phyloP scores from a whole-genome alignment of 1,140 invertebrate genomes.

The Achatina immaculata region DNA sequence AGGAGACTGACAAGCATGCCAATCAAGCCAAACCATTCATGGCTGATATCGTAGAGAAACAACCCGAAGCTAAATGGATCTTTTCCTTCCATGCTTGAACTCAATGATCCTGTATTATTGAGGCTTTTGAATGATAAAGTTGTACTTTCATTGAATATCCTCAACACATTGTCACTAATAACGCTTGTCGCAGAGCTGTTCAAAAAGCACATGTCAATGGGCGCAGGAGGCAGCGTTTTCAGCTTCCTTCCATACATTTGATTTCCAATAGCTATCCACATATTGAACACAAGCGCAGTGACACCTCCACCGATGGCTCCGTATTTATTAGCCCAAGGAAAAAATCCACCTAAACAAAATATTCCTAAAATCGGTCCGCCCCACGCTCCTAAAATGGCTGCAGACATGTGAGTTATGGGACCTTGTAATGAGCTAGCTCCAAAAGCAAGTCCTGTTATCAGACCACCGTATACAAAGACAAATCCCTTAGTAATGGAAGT shows the following conservation, averaged over 20 bases:
- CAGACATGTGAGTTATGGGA: slow-evolving; percentile 69
- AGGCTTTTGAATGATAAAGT: background rate
- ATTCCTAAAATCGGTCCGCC: slow-evolving; percentile 64
- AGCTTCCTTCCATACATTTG: background rate
- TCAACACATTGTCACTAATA: background rate
- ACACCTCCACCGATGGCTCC: slow-evolving; percentile 23
- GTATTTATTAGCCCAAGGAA: slow-evolving; percentile 43
- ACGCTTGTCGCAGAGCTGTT: background rate
- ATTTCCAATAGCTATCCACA: slow-evolving; percentile 21
- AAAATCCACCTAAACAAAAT: slow-evolving; percentile 65
- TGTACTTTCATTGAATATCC: background rate
- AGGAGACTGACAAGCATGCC: background rate
- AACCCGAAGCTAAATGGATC: background rate
- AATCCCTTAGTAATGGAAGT: slow-evolving; percentile 79
- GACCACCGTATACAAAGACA: slow-evolving; percentile 47
- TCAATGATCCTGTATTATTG: background rate
- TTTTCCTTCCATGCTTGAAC: background rate
- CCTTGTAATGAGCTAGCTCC: slow-evolving; percentile 38
- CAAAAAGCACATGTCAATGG: slow-evolving; percentile 1
- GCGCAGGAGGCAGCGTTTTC: background rate
- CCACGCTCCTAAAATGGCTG: slow-evolving; percentile 64
- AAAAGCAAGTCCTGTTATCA: slow-evolving; percentile 48
- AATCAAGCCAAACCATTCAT: background rate
- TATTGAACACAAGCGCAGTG: background rate
- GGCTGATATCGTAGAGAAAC: background rate